Evolutionary conservation across 2,797 vertebrate species (phyloP), one percentile per base, ranked within the genome.

Genomic region (Cichlasoma orientale): DNA sequence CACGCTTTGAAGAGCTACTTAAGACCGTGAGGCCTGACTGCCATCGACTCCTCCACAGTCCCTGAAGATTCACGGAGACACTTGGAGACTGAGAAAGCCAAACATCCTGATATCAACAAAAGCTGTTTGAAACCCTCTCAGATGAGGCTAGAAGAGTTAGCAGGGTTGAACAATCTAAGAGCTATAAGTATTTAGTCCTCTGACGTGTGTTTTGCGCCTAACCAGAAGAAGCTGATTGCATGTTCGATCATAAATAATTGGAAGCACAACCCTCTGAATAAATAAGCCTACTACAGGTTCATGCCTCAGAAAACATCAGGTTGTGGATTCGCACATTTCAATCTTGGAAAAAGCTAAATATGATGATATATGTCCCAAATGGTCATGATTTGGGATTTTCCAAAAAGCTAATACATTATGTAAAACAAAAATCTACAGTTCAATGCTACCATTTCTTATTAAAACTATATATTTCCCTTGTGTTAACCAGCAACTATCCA

Each of bases 241-340:
- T 38, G 5, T 47, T 12, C 33, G 5, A 0, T 38, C 58, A 61
- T 13, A 61, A 23, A 9, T 41, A 23, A 61, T 0, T 41, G 13
- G 13, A 23, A 5, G 58, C 36, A 47, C 5, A 47, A 18, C 14
- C 13, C 4, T 47, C 44, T 47, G 16, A 16, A 47, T 5, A 47
- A 2, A 16, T 31, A 31, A 31, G 6, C 4, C 2, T 14, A 4
- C 38, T 41, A 41, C 38, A 38, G 10, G 2, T 3, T 38, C 11
- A 13, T 13, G 41, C 12, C 41, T 44, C 5, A 5, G 58, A 61
- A 36, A 5, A 4, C 19, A 21, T 61, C 21, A 61, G 13, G 33
- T 16, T 23, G 38, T 61, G 33, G 33, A 38, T 61, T 9, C 23
- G 58, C 14, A 59, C 3, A 2, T 29, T 57, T 56, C 55, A 18